phyloP scores from a whole-genome alignment of 1,140 invertebrate genomes.

The Drosophila azteca region DNA sequence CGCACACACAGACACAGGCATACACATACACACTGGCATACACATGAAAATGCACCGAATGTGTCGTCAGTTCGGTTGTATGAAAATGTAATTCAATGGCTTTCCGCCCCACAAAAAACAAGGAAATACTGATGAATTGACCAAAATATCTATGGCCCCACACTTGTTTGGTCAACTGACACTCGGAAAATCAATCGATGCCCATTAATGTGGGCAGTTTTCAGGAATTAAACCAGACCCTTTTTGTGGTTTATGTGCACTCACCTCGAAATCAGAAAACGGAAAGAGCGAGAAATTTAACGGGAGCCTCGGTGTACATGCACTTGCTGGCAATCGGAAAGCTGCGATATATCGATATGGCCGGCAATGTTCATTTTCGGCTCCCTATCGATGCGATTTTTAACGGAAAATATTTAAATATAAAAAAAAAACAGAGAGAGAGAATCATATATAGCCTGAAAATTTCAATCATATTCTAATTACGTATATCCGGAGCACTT shows the following conservation, averaged over 20 bases:
- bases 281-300: constrained; percentile 59
- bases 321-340: too few relatives aligned
- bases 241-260: constrained; percentile 43
- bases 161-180: constrained; percentile 26
- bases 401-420: too few relatives aligned
- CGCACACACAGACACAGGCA: neutral
- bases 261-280: constrained; percentile 78
- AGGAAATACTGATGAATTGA: constrained; percentile 1
- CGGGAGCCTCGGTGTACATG: neutral
- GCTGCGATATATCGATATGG: too few relatives aligned
- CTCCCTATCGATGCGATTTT: too few relatives aligned
- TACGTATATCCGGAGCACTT: too few relatives aligned
- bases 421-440: too few relatives aligned
- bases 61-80: too few relatives aligned
- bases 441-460: too few relatives aligned
- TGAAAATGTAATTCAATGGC: constrained; percentile 1
- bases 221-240: constrained; percentile 44
- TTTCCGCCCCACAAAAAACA: neutral
- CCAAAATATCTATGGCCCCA: constrained; percentile 1
- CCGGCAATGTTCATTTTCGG: too few relatives aligned
- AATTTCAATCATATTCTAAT: too few relatives aligned
- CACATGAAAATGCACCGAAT: constrained; percentile 1
- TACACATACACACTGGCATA: constrained; percentile 5
- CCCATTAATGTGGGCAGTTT: constrained; percentile 33
- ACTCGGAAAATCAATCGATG: constrained; percentile 60